Conservation (phyloP, 2,888 invertebrate species). For the Polydrusus tereticollis region DNA sequence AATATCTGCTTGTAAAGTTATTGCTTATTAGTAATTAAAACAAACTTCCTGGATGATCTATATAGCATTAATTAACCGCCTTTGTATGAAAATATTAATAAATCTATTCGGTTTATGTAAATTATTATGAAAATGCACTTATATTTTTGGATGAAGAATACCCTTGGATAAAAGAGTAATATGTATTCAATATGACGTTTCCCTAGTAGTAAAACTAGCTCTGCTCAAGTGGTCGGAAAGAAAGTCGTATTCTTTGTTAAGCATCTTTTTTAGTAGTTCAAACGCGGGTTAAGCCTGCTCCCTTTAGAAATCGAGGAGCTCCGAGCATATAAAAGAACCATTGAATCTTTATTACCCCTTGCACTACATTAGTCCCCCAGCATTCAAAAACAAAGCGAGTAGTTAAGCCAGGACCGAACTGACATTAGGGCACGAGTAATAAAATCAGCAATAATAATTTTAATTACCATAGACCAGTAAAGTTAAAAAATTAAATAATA, state of each 20-base stretch:
- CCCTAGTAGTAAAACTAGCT: conserved; percentile 46
- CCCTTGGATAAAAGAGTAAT: conserved; percentile 28
- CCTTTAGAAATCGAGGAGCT: conserved; percentile 47
- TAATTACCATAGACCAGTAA: neutral
- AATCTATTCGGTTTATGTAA: neutral
- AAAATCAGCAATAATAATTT: neutral
- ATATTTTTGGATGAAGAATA: conserved; percentile 10
- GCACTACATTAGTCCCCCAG: conserved; percentile 45
- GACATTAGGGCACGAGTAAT: neutral
- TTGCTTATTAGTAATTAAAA: too few species aligned
- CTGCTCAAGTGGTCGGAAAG: conserved; percentile 47
- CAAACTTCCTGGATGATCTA: too few species aligned
- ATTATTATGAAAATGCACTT: neutral
- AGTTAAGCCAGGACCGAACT: conserved; percentile 35
- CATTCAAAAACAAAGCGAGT: conserved; percentile 47
- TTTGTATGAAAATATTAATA: neutral
- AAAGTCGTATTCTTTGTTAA: conserved; percentile 49
- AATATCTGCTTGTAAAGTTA: too few species aligned
- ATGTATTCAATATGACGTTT: conserved; percentile 44
- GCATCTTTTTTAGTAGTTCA: conserved; percentile 49
- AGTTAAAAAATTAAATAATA: too few species aligned
- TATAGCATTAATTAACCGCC: neutral
- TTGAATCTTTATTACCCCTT: conserved; percentile 49
- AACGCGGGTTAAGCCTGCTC: conserved; percentile 43
- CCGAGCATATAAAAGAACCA: conserved; percentile 46